Evolutionary conservation across 1,140 invertebrate species (phyloP).

Genomic region (Ephestia elutella): DNA sequence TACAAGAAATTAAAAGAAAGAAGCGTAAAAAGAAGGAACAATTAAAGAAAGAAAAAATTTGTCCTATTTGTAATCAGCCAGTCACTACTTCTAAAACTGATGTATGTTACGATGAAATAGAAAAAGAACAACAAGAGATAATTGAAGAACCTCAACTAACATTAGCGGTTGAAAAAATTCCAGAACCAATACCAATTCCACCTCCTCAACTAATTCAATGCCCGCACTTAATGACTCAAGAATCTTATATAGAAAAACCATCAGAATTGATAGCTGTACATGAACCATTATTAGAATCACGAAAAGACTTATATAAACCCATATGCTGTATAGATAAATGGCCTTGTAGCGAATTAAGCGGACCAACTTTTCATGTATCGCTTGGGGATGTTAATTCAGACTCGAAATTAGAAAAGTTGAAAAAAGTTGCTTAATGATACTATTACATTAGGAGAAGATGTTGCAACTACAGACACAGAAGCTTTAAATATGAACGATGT

Average conservation of each 20-base stretch:
- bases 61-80: conserved; percentile 7
- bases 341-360: neutral
- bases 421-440: conserved; percentile 14
- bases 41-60: conserved; percentile 11
- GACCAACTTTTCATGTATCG: neutral
- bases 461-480: conserved; percentile 4
- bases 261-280: neutral
- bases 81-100: too few relatives aligned
- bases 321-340: neutral
- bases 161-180: neutral
- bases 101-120: neutral
- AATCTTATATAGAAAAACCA: neutral
- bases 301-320: neutral
- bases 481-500: conserved; percentile 24
- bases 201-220: neutral
- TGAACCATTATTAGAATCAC: neutral
- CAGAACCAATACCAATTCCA: neutral
- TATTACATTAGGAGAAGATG: conserved; percentile 21
- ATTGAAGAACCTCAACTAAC: neutral
- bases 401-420: neutral
- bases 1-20: conserved; percentile 20
- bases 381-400: neutral
- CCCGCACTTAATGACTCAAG: neutral
- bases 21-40: conserved; percentile 21
- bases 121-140: neutral